These are phyloP conservation scores for Pampusana beccarii DNA, from an alignment of 2,113 vertebrate species.

Conservation along the genomic window DNA sequence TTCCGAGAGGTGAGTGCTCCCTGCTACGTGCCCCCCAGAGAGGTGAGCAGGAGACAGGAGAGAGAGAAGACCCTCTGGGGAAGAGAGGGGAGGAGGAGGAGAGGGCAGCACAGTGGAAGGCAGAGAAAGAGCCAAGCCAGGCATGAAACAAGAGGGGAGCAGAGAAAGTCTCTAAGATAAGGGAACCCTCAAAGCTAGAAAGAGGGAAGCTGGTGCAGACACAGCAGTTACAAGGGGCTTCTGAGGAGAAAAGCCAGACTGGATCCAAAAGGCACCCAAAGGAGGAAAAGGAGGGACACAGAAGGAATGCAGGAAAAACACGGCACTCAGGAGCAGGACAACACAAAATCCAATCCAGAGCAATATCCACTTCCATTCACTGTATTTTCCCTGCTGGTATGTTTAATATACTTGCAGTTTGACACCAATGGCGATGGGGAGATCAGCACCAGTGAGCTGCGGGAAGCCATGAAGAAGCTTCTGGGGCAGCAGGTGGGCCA, in stretches of 20 bases:
- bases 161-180: slow-evolving; percentile 3
- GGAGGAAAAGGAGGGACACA: not conserved
- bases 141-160: not conserved
- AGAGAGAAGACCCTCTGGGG: not conserved
- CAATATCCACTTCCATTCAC: not conserved
- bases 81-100: not conserved
- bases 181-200: not conserved
- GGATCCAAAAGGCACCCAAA: not conserved
- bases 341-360: not conserved
- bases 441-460: slow-evolving; percentile 93
- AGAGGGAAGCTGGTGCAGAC: not conserved
- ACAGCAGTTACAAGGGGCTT: not conserved
- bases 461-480: slow-evolving; percentile 98
- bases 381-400: not conserved
- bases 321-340: not conserved
- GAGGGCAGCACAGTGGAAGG: not conserved
- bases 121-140: slow-evolving; percentile 7
- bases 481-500: slow-evolving; percentile 95
- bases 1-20: slow-evolving; percentile 90
- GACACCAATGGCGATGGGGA: slow-evolving; percentile 96
- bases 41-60: not conserved
- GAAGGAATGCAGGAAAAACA: not conserved
- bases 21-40: fast-evolving
- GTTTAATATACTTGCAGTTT: slow-evolving; percentile 79
- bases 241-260: not conserved